Evolutionary conservation across 2,888 invertebrate genomes (phyloP), one percentile per base, ranked within the genome.

Genomic region (Archips xylosteana): DNA sequence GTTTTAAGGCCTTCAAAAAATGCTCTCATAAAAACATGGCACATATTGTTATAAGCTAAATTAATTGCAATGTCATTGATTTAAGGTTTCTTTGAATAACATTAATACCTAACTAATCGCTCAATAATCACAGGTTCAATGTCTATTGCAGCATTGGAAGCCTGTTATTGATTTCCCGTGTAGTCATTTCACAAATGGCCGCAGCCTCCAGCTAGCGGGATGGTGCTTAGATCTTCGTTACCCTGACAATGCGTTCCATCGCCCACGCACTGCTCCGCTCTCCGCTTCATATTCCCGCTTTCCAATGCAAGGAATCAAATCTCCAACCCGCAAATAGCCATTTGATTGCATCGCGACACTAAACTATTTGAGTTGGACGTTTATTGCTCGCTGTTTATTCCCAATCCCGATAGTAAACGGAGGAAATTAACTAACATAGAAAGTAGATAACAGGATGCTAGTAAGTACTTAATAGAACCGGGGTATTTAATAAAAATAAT

Each of bases 221-320:
- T 75, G 78, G 80, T 79, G 77, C 82, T 81, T 84, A 83, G 82
- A 82, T 83, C 83, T 81, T 84, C 77, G 69, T 59, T 39, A 54
- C 63, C 77, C 79, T 80, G 76, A 78, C 78, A 84, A 82, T 83
- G 82, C 81, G 83, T 23, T 23, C 81, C 82, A 75, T 76, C 84
- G 81, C 87, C 88, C 85, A 86, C 87, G 80, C 49, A 49, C 78
- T 64, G 74, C 76, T 76, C 82, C 75, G 81, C 82, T 84, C 84
- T 85, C 83, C 81, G 83, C 80, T 78, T 79, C 80, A 75, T 75
- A 83, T 84, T 84, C 85, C 79, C 78, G 82, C 87, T 89, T 87
- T 88, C 87, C 81, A 88, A 84, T 84, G 81, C 83, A 83, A 81
- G 81, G 83, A 83, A 85, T 85, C 77, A 80, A 80, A 81, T 80